Evolutionary conservation across 2,888 invertebrate species (phyloP).

Genomic region (Exocentrus adspersus): DNA sequence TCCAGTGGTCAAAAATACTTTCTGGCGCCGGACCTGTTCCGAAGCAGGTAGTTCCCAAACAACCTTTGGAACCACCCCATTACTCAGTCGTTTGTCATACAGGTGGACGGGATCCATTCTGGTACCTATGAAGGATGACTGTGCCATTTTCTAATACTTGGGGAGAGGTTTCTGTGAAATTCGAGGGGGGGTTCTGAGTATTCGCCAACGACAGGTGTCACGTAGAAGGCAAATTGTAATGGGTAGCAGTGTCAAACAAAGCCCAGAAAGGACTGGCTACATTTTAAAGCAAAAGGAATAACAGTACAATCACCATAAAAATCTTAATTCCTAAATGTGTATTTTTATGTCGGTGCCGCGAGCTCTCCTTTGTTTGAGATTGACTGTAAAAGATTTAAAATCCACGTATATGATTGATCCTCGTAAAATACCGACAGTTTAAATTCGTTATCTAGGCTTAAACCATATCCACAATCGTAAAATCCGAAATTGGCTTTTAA

Average conservation of each 20-base stretch:
- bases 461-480: conserved; percentile 42
- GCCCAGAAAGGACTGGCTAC: conserved; percentile 6
- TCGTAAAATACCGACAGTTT: conserved; percentile 42
- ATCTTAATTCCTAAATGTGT: conserved; percentile 50
- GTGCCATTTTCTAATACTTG: background rate
- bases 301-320: conserved; percentile 49
- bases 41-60: background rate
- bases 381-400: conserved; percentile 41
- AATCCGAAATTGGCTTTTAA: conserved; percentile 50
- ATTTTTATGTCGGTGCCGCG: conserved; percentile 45
- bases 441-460: conserved; percentile 35
- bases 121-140: background rate
- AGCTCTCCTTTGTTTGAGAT: conserved; percentile 42
- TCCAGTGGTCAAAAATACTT: background rate
- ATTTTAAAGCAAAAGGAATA: conserved; percentile 33
- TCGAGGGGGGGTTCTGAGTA: background rate
- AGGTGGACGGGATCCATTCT: background rate
- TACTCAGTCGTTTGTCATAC: background rate
- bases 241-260: no score
- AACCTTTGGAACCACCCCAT: background rate
- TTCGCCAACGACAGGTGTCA: background rate
- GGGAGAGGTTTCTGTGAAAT: background rate
- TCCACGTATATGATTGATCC: conserved; percentile 49
- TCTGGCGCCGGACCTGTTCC: background rate
- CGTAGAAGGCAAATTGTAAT: no score